Evolutionary conservation across 2,888 invertebrate genomes (phyloP), one percentile per base, ranked within the genome.

Genomic region (Agriopis marginaria): DNA sequence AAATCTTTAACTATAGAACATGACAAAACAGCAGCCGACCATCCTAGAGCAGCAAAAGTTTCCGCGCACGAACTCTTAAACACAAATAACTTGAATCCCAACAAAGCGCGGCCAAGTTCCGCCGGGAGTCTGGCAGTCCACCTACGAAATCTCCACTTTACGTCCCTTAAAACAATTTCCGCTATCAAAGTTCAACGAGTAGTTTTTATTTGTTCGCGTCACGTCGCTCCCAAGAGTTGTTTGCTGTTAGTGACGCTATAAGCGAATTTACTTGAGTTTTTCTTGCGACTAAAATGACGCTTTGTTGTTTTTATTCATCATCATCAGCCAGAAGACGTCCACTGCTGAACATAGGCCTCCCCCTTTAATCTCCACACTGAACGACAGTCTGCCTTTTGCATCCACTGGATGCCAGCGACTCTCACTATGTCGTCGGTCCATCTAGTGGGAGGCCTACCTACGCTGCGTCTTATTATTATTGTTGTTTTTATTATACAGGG

Each of bases 151-250:
- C 88, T 87, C 79, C 82, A 81, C 82, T 85, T 83, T 82, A 81
- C 82, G 86, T 84, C 85, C 81, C 87, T 88, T 89, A 87, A 89
- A 89, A 89, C 89, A 89, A 90, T 89, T 89, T 88, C 85, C 86
- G 80, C 86, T 85, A 88, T 89, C 87, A 89, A 88, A 90, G 86
- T 88, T 87, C 85, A 84, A 81, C 82, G 76, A 80, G 83, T 83
- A 86, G 88, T 89, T 89, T 87, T 88, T 89, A 87, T 88, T 88
- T 88, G 87, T 89, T 88, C 88, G 79, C 80, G 82, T 86, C 89
- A 89, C 89, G 89, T 89, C 78, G 77, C 83, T 86, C 89, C 86
- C 89, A 68, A 53, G 89, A 86, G 90, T 84, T 89, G 88, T 89
- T 86, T 86, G 86, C 86, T 75, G 75, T 86, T 87, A 89, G 87